Conservation (phyloP, 2,797 vertebrate species). For the Pelochelys cantorii region DNA sequence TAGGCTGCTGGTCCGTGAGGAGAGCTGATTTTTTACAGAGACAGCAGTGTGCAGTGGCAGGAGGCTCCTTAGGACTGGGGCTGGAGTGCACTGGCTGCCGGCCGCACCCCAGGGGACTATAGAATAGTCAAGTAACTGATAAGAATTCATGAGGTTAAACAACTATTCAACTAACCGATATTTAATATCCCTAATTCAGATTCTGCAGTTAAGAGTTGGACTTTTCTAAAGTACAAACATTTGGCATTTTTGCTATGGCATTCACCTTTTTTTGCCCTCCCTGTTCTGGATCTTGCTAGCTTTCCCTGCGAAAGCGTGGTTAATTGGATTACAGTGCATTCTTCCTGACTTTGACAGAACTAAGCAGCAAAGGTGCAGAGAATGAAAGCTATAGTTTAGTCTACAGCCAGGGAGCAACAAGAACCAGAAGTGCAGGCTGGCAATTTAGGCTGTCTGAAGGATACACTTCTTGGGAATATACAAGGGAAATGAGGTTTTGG, state of each 20-base stretch:
- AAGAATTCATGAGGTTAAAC: too few species aligned
- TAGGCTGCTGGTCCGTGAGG: too few species aligned
- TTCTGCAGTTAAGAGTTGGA: background rate
- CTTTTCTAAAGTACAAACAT: background rate
- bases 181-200: too few species aligned
- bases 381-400: background rate
- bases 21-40: too few species aligned
- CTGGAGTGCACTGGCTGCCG: too few species aligned
- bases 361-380: background rate
- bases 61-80: too few species aligned
- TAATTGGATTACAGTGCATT: background rate
- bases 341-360: background rate
- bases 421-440: background rate
- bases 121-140: too few species aligned
- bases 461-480: background rate
- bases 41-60: too few species aligned
- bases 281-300: background rate
- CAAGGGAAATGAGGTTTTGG: background rate
- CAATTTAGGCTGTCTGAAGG: background rate
- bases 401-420: background rate
- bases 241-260: background rate
- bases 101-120: too few species aligned
- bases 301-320: background rate
- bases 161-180: too few species aligned
- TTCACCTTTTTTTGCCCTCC: background rate